Conservation (phyloP, 2,113 vertebrate genomes). For the Gallinago undulata region DNA sequence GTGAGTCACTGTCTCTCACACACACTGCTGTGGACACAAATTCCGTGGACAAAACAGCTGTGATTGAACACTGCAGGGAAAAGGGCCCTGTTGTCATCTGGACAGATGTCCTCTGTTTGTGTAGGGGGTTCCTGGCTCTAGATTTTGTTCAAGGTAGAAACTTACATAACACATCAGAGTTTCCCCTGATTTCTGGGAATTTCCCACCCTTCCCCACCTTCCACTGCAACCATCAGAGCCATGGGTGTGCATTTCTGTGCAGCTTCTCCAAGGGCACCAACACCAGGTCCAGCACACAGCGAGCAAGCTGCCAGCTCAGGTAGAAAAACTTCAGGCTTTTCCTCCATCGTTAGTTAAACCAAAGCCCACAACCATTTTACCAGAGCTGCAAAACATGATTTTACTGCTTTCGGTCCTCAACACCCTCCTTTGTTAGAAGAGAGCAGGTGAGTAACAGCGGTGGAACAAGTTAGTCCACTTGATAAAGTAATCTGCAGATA, state of each 20-base stretch:
- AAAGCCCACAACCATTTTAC: neutral
- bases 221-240: neutral
- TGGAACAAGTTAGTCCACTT: neutral
- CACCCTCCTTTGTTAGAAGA: neutral
- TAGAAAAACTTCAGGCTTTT: neutral
- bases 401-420: neutral
- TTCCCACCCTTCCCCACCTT: neutral
- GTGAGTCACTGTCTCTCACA: neutral
- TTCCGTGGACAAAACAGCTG: neutral
- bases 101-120: neutral
- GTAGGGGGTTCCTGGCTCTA: neutral
- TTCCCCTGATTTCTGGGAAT: neutral
- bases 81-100: neutral
- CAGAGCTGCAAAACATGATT: neutral
- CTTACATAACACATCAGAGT: neutral
- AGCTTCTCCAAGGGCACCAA: neutral
- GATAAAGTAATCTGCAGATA: neutral
- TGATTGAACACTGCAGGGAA: neutral
- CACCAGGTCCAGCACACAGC: fast-evolving
- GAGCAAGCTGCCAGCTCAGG: neutral
- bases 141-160: neutral
- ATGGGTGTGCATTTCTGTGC: neutral
- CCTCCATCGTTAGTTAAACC: neutral
- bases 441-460: neutral
- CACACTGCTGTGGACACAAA: neutral